Base-by-base conservation (phyloP, 2,888 invertebrate species). In the Aphidius colemani region DNA sequence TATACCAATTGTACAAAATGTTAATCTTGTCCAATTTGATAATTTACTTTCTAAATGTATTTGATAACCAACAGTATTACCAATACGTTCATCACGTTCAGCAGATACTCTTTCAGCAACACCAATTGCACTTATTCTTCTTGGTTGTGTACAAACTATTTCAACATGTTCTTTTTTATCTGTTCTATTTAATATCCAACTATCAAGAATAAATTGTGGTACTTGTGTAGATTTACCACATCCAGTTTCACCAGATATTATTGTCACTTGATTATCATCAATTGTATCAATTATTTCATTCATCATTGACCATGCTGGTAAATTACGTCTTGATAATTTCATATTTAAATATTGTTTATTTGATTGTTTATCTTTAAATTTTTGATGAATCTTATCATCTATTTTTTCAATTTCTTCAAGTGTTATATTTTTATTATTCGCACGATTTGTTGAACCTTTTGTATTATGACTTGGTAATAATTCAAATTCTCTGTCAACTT, bases 1-100 rank as follows among this genome's bases (percentile, higher is more conserved):
- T 58, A 98, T 96, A 59, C 97, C 97, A 3, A 94, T 96, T 0
- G 97, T 98, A 78, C 97, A 97, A 83, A 96, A 97, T 4, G 91
- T 92, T 10, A 97, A 84, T 5, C 96, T 86, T 0, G 97, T 97
- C 78, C 85, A 86, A 0, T 86, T 83, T 0, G 92, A 92, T 6
- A 91, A 85, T 85, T 91, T 92, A 74, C 88, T 92, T 80, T 93
- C 93, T 64, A 94, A 81, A 61, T 93, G 85, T 69, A 93, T 93
- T 86, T 93, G 88, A 72, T 90, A 90, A 55, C 88, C 88, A 6
- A 88, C 80, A 49, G 89, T 88, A 66, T 89, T 87, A 1, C 94
- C 94, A 40, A 92, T 85, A 74, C 85, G 88, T 79, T 96, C 96
- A 39, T 87, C 85, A 61, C 96, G 85, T 81, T 98, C 97, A 6